phyloP scores from a whole-genome alignment of 2,113 vertebrate genomes.

The Sebastes schlegelii region DNA sequence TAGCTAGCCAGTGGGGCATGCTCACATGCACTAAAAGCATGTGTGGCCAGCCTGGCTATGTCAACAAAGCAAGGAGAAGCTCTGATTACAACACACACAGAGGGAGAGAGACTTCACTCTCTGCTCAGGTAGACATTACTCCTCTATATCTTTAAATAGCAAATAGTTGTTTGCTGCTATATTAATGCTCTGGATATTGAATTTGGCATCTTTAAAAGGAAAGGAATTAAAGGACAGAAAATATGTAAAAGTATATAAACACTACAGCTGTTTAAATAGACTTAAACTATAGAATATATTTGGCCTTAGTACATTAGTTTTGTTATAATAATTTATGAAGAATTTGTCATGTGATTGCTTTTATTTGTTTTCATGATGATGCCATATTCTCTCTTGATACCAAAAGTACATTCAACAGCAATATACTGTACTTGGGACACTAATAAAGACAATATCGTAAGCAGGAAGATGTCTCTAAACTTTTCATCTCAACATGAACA shows the following conservation, averaged over 20 bases:
- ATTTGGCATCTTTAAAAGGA: not conserved
- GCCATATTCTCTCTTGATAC: not conserved
- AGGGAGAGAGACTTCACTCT: too few species aligned
- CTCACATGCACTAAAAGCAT: too few species aligned
- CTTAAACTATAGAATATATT: not conserved
- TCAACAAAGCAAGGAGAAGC: too few species aligned
- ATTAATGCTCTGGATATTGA: too few species aligned
- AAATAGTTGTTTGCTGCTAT: too few species aligned
- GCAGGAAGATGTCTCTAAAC: slow-evolving; percentile 3
- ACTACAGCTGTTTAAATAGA: not conserved
- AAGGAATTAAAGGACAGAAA: not conserved
- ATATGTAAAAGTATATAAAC: not conserved
- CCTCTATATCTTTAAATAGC: too few species aligned
- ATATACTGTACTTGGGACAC: too few species aligned
- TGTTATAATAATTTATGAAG: not conserved
- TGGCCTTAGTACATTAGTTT: not conserved
- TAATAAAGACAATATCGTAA: not conserved
- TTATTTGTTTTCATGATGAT: not conserved
- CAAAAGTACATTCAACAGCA: not conserved
- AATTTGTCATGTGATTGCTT: not conserved
- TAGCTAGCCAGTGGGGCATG: too few species aligned
- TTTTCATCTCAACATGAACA: not conserved
- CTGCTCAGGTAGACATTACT: too few species aligned
- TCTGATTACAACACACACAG: too few species aligned
- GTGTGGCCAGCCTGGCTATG: too few species aligned